These are phyloP conservation scores for Charina bottae DNA, from an alignment of 2,113 vertebrate species.

Conservation along the genomic window DNA sequence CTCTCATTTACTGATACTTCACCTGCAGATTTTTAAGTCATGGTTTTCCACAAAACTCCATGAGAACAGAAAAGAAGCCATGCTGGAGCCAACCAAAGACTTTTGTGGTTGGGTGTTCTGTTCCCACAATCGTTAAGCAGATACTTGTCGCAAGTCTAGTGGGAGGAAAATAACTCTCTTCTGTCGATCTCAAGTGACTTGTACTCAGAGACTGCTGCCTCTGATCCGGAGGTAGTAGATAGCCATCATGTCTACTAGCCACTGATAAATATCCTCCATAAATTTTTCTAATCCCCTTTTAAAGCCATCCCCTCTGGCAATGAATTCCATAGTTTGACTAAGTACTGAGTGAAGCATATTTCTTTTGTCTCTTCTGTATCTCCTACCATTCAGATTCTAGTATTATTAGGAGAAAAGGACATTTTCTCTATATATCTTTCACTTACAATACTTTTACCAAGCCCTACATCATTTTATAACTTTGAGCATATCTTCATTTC, in stretches of 20 bases:
- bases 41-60: background rate
- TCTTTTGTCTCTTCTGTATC: background rate
- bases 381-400: background rate
- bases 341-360: background rate
- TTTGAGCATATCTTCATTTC: background rate
- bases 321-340: background rate
- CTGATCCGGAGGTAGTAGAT: background rate
- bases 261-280: background rate
- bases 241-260: background rate
- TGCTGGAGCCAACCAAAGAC: background rate
- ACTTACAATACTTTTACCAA: background rate
- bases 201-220: background rate
- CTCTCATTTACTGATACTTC: constrained; percentile 2
- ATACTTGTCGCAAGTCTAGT: background rate
- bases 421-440: background rate
- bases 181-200: background rate
- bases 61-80: background rate
- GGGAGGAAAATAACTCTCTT: background rate
- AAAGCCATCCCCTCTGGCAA: background rate
- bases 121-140: background rate
- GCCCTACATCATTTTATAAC: background rate
- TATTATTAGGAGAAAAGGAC: background rate
- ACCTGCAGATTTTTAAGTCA: background rate
- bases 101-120: background rate
- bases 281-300: background rate